Base-by-base conservation (phyloP, 23 tunicate genomes). In the Pegea sp. region DNA sequence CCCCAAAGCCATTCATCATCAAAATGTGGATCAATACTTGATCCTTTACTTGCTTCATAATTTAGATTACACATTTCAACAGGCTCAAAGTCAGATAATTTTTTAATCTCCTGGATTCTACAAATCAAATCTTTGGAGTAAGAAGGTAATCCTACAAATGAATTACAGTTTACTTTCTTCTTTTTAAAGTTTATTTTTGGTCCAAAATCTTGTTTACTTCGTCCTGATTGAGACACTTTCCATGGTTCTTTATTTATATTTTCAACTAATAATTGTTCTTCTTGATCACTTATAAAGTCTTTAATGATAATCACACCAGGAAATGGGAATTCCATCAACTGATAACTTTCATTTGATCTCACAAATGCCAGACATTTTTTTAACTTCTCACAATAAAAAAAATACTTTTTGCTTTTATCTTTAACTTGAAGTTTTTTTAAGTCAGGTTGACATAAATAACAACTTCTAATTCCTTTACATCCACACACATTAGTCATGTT, bases 121-220 rank as follows among this genome's bases (percentile, higher is more conserved):
- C 58, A 34, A 7, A 67, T 59, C 43, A 73, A 34, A 16, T 7
- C 13, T 6, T 52, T 18, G 6, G 33, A 56, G 43, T 69, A 77
- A 21, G 30, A 18, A n/a, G 98, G 98, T 30, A 89, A 60, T n/a
- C 98, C 98, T 30, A 49, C 26, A 29, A 89, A 89, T 1, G 70
- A n/a, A 0, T 60, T n/a, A 24, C 44, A 13, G 24, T 89, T 89
- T 5, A 66, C 65, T 49, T 77, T 89, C 42, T 66, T 53, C 51
- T 66, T 70, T 49, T 91, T 91, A 68, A 91, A 91, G 46, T 91
- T 91, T n/a, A 81, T 93, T 69, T 91, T 91, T 3, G 99, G 99
- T 7, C 99, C 99, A 63, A 42, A 91, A 57, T 91, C 99, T 73
- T 91, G 99, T 34, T 91, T 91, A 27, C 86, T 60, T 52, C 99